Conservation (phyloP, 1,140 invertebrate genomes). For the Amphibalanus amphitrite region DNA sequence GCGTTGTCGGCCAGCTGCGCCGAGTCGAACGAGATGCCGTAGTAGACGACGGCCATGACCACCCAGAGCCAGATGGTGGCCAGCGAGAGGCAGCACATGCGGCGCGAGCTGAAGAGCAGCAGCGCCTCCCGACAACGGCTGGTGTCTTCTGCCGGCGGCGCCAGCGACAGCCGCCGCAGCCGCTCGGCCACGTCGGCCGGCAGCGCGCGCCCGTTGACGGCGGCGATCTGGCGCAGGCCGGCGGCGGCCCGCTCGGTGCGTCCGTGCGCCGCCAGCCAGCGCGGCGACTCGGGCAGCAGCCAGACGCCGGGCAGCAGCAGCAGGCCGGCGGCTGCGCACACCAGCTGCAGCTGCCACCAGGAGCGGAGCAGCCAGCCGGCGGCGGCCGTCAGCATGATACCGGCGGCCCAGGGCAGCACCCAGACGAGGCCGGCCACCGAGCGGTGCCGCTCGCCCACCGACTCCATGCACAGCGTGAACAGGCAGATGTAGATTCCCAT, state of each 20-base stretch:
- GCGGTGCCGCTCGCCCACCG: neutral
- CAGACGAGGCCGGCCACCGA: constrained; percentile 5
- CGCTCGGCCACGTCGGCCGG: constrained; percentile 8
- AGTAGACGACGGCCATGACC: constrained; percentile 40
- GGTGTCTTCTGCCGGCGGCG: neutral
- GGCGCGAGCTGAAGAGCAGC: constrained; percentile 43
- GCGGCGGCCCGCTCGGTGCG: constrained; percentile 56
- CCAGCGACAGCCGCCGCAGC: constrained; percentile 13
- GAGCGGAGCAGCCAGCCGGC: constrained; percentile 15
- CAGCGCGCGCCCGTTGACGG: constrained; percentile 46
- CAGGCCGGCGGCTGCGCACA: constrained; percentile 10
- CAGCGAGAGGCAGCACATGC: constrained; percentile 46
- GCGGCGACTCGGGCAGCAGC: constrained; percentile 63
- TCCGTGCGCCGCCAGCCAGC: constrained; percentile 64
- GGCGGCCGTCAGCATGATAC: constrained; percentile 12
- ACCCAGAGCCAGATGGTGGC: constrained; percentile 61
- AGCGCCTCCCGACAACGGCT: neutral
- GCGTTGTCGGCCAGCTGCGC: constrained; percentile 28
- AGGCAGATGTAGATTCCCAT: neutral
- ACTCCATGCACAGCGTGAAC: neutral
- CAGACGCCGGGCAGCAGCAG: constrained; percentile 20
- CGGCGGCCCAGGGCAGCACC: constrained; percentile 8
- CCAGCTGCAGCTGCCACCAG: constrained; percentile 15
- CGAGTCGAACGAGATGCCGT: constrained; percentile 61
- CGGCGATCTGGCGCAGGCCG: constrained; percentile 54